Base-by-base conservation (phyloP, 2,797 vertebrate species). In the Lacerta agilis region DNA sequence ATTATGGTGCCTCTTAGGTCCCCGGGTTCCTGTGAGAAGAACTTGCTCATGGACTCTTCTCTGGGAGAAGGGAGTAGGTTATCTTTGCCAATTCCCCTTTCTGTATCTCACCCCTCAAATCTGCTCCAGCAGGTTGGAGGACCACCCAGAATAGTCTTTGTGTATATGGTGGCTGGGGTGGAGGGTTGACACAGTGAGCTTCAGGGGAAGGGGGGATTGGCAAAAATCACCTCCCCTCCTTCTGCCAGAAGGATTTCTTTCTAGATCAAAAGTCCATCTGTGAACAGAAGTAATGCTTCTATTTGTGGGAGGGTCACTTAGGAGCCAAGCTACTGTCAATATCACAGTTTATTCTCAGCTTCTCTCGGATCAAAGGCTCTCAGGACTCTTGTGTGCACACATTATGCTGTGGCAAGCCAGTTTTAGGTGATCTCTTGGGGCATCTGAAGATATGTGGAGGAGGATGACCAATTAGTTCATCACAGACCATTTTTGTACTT, bases 321-420 rank as follows among this genome's bases (percentile, higher is more conserved):
- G 77, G 45, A n/a, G n/a, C 77, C 17, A 17, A 55, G 29, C n/a
- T n/a, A 79, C 7, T 67, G 90, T 92, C 45, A 77, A 77, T 58
- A 18, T 83, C 91, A 86, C 82, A 64, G 27, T 71, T 83, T 45
- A 75, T 43, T 58, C 81, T 89, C 66, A 82, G 83, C 43, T 66
- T 41, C 36, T 86, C 36, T 17, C 69, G 29, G 23, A 84, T 58
- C n/a, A 38, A 27, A 76, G 33, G 41, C 17, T 43, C 36, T 41
- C 33, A 41, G 8, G 36, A 55, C 25, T 49, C 27, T 33, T 83
- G 10, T 5, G 27, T 2, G 27, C 36, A 71, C 17, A 64, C 33
- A 23, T 61, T 61, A 20, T 66, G 33, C 58, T 36, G 61, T 38
- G 11, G 13, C n/a, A 72, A 55, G 71, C 25, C 66, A 43, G 4